Base-by-base conservation (phyloP, 2,797 vertebrate genomes). In the Malacoctenus gilli region DNA sequence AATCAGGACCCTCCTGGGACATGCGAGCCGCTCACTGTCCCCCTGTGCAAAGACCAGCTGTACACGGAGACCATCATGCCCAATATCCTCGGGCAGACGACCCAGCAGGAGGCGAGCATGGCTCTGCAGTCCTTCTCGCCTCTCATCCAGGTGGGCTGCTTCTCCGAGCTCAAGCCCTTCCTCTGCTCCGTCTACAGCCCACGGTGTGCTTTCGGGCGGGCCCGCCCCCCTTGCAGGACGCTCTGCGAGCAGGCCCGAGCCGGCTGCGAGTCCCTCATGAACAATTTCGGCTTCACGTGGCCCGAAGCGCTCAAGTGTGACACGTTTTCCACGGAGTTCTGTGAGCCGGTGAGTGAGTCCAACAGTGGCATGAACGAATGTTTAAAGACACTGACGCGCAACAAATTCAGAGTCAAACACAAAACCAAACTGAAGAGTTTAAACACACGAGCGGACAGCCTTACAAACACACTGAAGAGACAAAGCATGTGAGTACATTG, bases 51-150 rank as follows among this genome's bases (percentile, higher is more conserved):
- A 12, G 30, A 12, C 30, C 30, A 11, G 38, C 7, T 19, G 0
- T 90, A 91, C 79, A 46, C 47, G 0, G 51, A 88, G 9, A 90
- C 89, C 0, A 3, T 77, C 23, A 9, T 89, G 51, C 89, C 89
- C 36, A 87, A 88, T 32, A 0, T 41, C 0, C 19, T 85, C 0
- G 51, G 78, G 12, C 87, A 88, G 36, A 5, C 0, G 2, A 74
- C 11, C 1, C 85, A 89, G 56, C 36, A 59, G 0, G 68, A 72
- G 0, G 84, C 70, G 0, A 8, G 1, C 4, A 1, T 39, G 13
- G 28, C 37, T 0, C 0, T 77, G 0, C 10, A 67, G 0, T 13
- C 14, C 25, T 86, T 77, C 20, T 3, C 0, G 0, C 63, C 80
- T 0, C 35, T 89, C 0, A 14, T 88, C 0, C 52, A 68, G 10